Evolutionary conservation across 2,888 invertebrate genomes (phyloP).

Genomic region (Drosophila nr. perissopoda): DNA sequence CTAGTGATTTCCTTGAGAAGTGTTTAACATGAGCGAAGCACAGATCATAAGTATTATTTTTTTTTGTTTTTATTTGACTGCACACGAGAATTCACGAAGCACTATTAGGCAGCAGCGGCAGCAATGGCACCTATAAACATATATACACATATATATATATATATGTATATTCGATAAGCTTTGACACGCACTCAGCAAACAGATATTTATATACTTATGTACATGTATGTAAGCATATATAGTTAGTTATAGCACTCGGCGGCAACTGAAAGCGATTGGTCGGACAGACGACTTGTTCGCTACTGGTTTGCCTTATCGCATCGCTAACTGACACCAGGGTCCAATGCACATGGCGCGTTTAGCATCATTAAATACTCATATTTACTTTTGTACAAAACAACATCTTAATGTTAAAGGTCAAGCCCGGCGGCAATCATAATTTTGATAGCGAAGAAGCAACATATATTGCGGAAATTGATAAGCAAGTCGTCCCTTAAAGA

Average conservation of each 20-base stretch:
- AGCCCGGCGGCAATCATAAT: slow-evolving; percentile 17
- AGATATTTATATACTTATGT: not conserved
- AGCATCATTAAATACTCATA: slow-evolving; percentile 50
- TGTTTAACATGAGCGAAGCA: slow-evolving; percentile 56
- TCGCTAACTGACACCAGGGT: slow-evolving; percentile 57
- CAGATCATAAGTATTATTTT: slow-evolving; percentile 24
- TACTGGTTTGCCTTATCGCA: slow-evolving; percentile 79
- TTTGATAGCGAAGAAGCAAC: slow-evolving; percentile 49
- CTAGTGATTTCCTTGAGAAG: slow-evolving; percentile 65
- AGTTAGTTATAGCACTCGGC: slow-evolving; percentile 12
- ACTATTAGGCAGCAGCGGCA: slow-evolving; percentile 14
- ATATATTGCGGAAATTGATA: slow-evolving; percentile 31
- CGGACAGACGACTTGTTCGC: slow-evolving; percentile 43
- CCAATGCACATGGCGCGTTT: slow-evolving; percentile 56
- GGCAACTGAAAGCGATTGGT: slow-evolving; percentile 22
- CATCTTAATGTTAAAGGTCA: slow-evolving; percentile 61
- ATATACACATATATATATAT: not conserved
- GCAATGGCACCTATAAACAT: slow-evolving; percentile 13
- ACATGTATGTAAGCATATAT: not conserved
- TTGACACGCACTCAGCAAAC: slow-evolving; percentile 33
- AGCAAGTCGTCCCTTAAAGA: slow-evolving; percentile 11
- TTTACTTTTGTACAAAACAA: slow-evolving; percentile 14
- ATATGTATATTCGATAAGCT: slow-evolving; percentile 35
- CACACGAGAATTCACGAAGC: slow-evolving; percentile 48
- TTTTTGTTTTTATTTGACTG: slow-evolving; percentile 33